phyloP scores from a whole-genome alignment of 2,113 vertebrate genomes.

The Semnornis frantzii region DNA sequence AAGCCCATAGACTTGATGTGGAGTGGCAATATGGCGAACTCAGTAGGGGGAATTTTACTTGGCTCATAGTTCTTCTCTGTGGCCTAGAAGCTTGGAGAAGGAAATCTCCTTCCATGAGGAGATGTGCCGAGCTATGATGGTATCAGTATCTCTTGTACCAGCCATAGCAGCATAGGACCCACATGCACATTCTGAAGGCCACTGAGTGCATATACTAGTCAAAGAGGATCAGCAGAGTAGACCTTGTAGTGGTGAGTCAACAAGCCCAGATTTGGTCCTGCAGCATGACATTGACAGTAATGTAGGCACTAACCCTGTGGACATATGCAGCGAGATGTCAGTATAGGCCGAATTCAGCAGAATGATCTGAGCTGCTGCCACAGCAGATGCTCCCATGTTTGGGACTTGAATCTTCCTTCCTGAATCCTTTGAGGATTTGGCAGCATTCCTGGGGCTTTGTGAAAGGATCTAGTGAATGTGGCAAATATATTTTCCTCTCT shows the following conservation, averaged over 20 bases:
- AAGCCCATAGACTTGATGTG: not conserved
- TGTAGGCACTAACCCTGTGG: not conserved
- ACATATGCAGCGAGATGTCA: not conserved
- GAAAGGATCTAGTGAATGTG: not conserved
- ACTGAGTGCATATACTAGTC: accelerated
- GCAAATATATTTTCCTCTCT: not conserved
- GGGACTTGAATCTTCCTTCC: not conserved
- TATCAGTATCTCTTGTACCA: not conserved
- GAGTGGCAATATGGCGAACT: not conserved
- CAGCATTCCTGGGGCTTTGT: not conserved
- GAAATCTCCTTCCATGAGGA: not conserved
- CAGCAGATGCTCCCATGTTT: not conserved
- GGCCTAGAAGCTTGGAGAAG: not conserved
- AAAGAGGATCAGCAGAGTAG: not conserved
- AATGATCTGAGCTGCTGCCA: not conserved
- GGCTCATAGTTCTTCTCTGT: not conserved
- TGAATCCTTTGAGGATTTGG: not conserved
- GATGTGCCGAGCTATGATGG: not conserved
- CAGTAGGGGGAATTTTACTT: not conserved
- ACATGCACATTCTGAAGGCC: not conserved
- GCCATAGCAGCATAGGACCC: too few relatives aligned
- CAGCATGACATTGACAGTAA: not conserved
- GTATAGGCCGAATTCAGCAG: not conserved
- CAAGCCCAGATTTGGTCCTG: not conserved
- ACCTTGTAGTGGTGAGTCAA: not conserved